Conservation (phyloP, 2,113 vertebrate genomes). For the Grammomys dolichurus region DNA sequence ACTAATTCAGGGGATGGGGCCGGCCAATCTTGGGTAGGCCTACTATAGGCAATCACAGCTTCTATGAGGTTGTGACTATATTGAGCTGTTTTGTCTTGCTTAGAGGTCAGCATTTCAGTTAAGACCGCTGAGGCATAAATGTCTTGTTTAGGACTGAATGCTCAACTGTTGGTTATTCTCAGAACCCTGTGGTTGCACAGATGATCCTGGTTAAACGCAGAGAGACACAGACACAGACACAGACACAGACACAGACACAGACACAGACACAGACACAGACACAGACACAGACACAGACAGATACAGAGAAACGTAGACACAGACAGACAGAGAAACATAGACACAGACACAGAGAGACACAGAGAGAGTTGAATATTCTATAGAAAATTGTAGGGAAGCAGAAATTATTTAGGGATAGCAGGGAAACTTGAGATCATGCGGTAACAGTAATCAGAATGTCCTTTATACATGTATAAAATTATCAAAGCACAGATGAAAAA, state of each 20-base stretch:
- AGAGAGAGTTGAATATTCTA: background rate
- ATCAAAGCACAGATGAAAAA: background rate
- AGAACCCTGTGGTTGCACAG: too few relatives aligned
- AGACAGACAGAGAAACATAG: background rate
- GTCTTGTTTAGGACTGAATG: background rate
- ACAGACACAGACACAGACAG: background rate
- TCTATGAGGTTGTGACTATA: background rate
- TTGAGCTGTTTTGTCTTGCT: background rate
- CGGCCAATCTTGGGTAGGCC: background rate
- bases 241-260: too few relatives aligned
- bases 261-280: background rate
- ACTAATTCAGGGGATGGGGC: background rate
- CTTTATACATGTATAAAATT: background rate
- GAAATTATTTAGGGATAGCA: too few relatives aligned
- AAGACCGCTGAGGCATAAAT: background rate
- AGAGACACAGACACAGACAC: too few relatives aligned
- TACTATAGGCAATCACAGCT: background rate
- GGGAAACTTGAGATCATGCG: background rate
- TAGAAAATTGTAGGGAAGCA: background rate
- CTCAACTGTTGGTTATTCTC: background rate
- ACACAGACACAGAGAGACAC: background rate
- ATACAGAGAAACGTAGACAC: background rate
- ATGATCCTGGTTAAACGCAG: background rate
- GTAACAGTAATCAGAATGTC: background rate
- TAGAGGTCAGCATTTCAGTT: background rate